Percentiles rank a stretch among this genome's conserved stretches.
Conservation (phyloP, 1,140 invertebrate species). For the Apis mellifera region Amel_HAv3.1 CM009934.2:11467501-11468000, state of each 20-base stretch:
- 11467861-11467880: conserved; percentile 23
- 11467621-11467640: conserved; percentile 63
- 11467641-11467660: conserved; percentile 63
- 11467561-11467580: conserved; percentile 59
- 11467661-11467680: conserved; percentile 65
- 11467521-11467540: no score
- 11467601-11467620: conserved; percentile 67
- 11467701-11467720: conserved; percentile 45
- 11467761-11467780: conserved; percentile 53
- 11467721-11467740: conserved; percentile 40
- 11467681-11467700: conserved; percentile 40
- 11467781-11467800: conserved; percentile 50
- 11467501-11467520: no score
- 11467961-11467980: neutral
- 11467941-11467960: neutral
- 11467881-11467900: neutral
- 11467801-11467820: conserved; percentile 14
- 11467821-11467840: neutral
- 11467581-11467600: conserved; percentile 60
- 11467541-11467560: conserved; percentile 12
- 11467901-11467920: neutral
- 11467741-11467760: conserved; percentile 47
- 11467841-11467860: conserved; percentile 49
- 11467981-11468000: conserved; percentile 14
- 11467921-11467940: neutral